Conservation (phyloP, 2,888 invertebrate species). For the Tricholauxania praeusta region DNA sequence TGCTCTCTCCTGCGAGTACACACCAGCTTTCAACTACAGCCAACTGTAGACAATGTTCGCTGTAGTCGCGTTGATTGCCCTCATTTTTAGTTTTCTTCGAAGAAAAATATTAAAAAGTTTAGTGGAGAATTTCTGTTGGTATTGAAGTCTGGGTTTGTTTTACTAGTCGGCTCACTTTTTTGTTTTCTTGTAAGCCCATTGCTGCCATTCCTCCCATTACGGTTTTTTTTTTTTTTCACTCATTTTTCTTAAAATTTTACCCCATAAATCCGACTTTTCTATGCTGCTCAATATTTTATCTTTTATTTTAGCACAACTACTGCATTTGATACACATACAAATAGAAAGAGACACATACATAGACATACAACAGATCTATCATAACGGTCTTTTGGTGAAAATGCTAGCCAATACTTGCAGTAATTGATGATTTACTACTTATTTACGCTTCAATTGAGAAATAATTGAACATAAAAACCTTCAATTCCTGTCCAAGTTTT, state of each 20-base stretch:
- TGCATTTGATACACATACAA: constrained; percentile 6
- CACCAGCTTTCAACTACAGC: too few relatives aligned
- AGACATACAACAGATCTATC: not conserved
- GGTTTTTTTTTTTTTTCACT: not conserved
- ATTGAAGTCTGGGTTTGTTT: not conserved
- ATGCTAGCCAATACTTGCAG: constrained; percentile 29
- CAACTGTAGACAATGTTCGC: constrained; percentile 3
- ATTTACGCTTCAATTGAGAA: constrained; percentile 62
- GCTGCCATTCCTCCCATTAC: not conserved
- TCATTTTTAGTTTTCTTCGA: constrained; percentile 57
- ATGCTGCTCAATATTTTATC: constrained; percentile 36
- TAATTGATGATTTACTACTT: constrained; percentile 64
- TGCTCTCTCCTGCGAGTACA: constrained; percentile 16
- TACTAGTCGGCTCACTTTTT: too few relatives aligned
- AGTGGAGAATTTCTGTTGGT: constrained; percentile 14
- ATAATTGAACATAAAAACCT: constrained; percentile 57
- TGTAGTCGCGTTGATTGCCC: constrained; percentile 61
- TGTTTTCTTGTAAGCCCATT: not conserved
- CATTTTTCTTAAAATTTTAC: constrained; percentile 25
- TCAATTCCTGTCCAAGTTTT: not conserved
- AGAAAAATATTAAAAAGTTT: constrained; percentile 62
- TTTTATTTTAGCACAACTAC: constrained; percentile 19
- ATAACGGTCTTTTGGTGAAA: not conserved
- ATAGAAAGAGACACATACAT: not conserved
- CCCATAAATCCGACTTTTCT: constrained; percentile 58